A percentile compares a stretch with the other conserved stretches of the same genome.
Evolutionary conservation across 2,113 vertebrate genomes (phyloP).

Genomic region (Himantopus leucocephalus): DNA sequence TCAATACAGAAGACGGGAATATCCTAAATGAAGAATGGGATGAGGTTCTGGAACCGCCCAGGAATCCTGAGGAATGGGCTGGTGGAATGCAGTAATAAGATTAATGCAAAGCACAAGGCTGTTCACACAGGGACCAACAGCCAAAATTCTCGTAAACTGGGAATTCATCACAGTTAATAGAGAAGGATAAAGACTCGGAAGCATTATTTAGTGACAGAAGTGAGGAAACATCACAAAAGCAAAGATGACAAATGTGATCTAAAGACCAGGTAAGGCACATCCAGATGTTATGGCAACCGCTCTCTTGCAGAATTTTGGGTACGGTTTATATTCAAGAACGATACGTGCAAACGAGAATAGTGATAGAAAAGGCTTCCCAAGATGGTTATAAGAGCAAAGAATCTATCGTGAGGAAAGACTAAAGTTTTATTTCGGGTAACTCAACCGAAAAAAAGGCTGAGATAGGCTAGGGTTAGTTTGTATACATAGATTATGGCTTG

Average conservation of each 20-base stretch:
- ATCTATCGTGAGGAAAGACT: not conserved
- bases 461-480: not conserved
- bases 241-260: not conserved
- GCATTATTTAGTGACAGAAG: not conserved
- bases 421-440: not conserved
- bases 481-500: not conserved
- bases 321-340: not conserved
- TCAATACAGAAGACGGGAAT: not conserved
- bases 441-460: not conserved
- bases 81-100: slow-evolving; percentile 18
- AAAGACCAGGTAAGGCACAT: not conserved
- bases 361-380: not conserved
- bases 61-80: not conserved
- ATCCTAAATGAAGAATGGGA: not conserved
- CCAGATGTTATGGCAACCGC: not conserved
- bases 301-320: not conserved
- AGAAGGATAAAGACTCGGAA: not conserved
- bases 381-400: not conserved
- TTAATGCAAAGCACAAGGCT: slow-evolving; percentile 13
- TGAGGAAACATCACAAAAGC: not conserved
- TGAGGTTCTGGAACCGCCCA: not conserved
- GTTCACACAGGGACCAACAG: not conserved
- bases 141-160: not conserved
- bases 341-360: not conserved
- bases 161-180: not conserved